Percentiles rank a stretch among this genome's conserved stretches.
Conservation (phyloP, 1,140 invertebrate genomes). For the Tetramorium parvispinum region DNA sequence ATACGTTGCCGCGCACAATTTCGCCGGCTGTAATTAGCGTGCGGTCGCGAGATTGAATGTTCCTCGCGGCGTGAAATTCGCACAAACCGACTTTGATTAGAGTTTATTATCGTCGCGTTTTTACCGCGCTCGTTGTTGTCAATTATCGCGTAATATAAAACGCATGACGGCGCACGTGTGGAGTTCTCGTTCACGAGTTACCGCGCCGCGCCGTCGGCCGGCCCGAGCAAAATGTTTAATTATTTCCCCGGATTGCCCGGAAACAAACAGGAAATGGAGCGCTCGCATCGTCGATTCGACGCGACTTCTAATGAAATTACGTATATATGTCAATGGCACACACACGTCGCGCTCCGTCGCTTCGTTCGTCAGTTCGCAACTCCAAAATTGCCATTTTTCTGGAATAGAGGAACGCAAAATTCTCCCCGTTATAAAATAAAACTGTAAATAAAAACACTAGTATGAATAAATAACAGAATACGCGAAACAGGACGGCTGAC, state of each 20-base stretch:
- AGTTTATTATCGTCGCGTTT: constrained; percentile 54
- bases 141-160: constrained; percentile 57
- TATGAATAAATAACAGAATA: constrained; percentile 28
- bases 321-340: constrained; percentile 58
- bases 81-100: constrained; percentile 57
- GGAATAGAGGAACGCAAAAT: neutral
- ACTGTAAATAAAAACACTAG: constrained; percentile 20
- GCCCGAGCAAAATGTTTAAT: constrained; percentile 54
- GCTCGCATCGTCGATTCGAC: constrained; percentile 44
- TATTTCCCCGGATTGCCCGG: constrained; percentile 51
- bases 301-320: constrained; percentile 56
- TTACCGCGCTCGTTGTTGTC: constrained; percentile 47
- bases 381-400: constrained; percentile 45
- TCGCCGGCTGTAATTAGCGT: constrained; percentile 39
- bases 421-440: constrained; percentile 45
- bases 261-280: constrained; percentile 59
- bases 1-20: constrained; percentile 34
- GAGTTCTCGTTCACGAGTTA: neutral
- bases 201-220: neutral
- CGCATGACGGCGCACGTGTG: constrained; percentile 29
- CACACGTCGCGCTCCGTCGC: neutral
- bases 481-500: neutral
- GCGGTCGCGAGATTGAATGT: constrained; percentile 43
- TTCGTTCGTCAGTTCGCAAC: constrained; percentile 8
- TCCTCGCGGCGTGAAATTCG: constrained; percentile 51